These are phyloP conservation scores for Hippocampus abdominalis DNA, from an alignment of 2,113 vertebrate species.

Conservation along the genomic window DNA sequence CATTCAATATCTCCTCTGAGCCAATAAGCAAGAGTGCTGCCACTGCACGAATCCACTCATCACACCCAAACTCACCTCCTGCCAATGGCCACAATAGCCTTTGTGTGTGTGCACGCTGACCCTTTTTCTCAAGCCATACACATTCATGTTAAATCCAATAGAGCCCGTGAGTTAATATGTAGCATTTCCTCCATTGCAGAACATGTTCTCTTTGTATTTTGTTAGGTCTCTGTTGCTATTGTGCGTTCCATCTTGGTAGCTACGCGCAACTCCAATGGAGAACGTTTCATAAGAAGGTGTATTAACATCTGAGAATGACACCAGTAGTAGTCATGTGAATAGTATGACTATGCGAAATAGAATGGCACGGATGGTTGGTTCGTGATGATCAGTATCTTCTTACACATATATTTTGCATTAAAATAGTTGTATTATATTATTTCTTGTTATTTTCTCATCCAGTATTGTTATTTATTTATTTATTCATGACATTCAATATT, in stretches of 20 bases:
- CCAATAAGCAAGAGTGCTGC: slow-evolving; percentile 65
- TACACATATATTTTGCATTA: neutral
- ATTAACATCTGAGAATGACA: neutral
- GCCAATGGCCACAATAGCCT: slow-evolving; percentile 3
- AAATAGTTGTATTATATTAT: neutral
- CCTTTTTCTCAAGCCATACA: neutral
- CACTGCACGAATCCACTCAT: slow-evolving; percentile 60
- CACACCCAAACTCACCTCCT: slow-evolving; percentile 33
- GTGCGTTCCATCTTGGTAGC: neutral
- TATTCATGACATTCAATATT: neutral
- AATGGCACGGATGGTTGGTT: neutral
- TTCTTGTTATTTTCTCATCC: neutral
- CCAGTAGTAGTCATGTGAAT: neutral
- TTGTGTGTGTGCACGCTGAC: slow-evolving; percentile 9
- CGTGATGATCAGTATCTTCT: neutral
- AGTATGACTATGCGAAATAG: neutral
- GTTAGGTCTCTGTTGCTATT: neutral
- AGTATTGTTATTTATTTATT: neutral
- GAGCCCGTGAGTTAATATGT: neutral
- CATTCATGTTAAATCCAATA: neutral
- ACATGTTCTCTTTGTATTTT: neutral
- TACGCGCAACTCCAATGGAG: neutral
- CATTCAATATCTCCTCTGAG: slow-evolving; percentile 66
- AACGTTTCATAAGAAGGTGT: neutral
- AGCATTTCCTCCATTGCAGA: neutral